Base-by-base conservation (phyloP, 30 jellyfish, hydroid and myxozoan genomes). In the Cassiopea andromeda region DNA sequence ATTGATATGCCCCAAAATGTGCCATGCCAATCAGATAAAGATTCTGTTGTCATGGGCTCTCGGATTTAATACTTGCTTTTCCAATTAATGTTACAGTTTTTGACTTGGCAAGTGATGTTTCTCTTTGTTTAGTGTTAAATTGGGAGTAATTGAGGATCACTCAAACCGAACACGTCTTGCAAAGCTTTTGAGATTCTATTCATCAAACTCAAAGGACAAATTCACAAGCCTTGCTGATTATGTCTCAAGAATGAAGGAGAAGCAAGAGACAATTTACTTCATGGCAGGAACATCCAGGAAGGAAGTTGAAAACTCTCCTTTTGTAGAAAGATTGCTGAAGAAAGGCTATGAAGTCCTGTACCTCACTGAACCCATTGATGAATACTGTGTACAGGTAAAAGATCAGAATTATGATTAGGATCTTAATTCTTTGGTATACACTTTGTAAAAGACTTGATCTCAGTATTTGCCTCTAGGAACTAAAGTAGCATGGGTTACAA, bases 351-450 rank as follows among this genome's bases (percentile, higher is more conserved):
- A 97, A 86, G 98, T 97, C 8, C 77, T 97, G 89, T 97, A 91
- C 91, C 85, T 97, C 69, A 91, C 90, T 60, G 99, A 97, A 57
- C 98, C 98, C 46, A 97, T 97, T 74, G 99, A 97, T 88, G 99
- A 97, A 69, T 93, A 93, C 88, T 91, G 98, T 72, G 88, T 97
- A n/a, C 97, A 93, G 93, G 98, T 87, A 71, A 14, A 2, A 14
- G 15, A 54, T 6, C 64, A 3, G 64, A 3, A 54, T 6, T 3
- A 54, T 54, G 64, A 54, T 27, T 27, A 0, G 38, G 38, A 27
- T 27, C 38, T 27, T 27, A 27, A 27, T 27, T 27, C 38, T 27
- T 27, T 27, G 38, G 38, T 27, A 27, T 27, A 27, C 0, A 27
- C 38, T 27, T 27, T 27, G 38, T 27, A 27, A 27, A 27, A 27